phyloP scores from a whole-genome alignment of 2,797 vertebrate species.

The Myotis myotis region DNA sequence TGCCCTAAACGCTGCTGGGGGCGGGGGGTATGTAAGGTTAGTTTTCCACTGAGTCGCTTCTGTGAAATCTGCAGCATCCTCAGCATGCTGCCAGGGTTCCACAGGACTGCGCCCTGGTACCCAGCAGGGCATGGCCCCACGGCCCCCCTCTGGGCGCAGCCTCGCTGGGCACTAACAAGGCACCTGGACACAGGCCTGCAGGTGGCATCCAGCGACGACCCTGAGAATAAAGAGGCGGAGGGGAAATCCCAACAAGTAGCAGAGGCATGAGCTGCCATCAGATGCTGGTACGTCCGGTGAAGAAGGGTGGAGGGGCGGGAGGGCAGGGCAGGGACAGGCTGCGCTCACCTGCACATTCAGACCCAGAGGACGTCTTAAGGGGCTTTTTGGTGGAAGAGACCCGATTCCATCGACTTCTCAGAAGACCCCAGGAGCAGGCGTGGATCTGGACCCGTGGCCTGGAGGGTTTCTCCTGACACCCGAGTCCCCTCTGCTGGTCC shows the following conservation, averaged over 20 bases:
- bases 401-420: constrained; percentile 90
- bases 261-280: constrained; percentile 93
- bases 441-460: constrained; percentile 87
- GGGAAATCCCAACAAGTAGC: constrained; percentile 91
- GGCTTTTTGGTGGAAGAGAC: constrained; percentile 93
- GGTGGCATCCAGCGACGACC: constrained; percentile 95
- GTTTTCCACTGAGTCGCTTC: background rate
- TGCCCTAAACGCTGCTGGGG: background rate
- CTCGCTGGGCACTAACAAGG: constrained; percentile 88
- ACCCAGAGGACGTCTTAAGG: constrained; percentile 95
- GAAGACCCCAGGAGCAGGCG: constrained; percentile 87
- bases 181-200: constrained; percentile 92
- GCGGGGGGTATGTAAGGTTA: background rate
- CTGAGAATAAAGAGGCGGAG: constrained; percentile 91
- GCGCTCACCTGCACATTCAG: constrained; percentile 91
- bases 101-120: background rate
- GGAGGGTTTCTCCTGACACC: constrained; percentile 85
- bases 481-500: constrained; percentile 89
- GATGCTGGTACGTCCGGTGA: constrained; percentile 91
- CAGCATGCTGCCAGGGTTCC: background rate
- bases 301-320: constrained; percentile 83
- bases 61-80: background rate
- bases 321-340: constrained; percentile 81
- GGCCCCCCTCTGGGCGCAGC: too few species aligned
- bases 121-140: background rate